Conservation (phyloP, 2,113 vertebrate species). For the Galemys pyrenaicus region DNA sequence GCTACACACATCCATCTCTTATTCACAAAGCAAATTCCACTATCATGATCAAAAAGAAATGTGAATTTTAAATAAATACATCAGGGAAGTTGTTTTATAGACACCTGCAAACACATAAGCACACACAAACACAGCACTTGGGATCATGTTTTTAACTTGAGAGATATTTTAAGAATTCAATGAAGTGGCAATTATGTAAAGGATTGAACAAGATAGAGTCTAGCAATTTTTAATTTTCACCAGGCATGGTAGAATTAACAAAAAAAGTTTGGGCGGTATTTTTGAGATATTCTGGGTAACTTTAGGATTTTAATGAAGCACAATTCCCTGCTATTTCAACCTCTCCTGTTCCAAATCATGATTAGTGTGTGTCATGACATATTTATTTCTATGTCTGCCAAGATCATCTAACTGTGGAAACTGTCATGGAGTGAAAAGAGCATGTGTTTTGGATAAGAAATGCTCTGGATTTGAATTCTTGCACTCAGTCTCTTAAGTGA, state of each 20-base stretch:
- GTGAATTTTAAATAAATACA: neutral
- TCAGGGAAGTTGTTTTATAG: neutral
- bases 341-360: constrained; percentile 1
- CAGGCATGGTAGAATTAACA: neutral
- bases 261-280: neutral
- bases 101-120: neutral
- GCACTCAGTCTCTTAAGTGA: neutral
- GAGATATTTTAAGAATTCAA: constrained; percentile 31
- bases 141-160: neutral
- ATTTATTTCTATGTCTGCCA: constrained; percentile 35
- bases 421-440: neutral
- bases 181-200: constrained; percentile 3
- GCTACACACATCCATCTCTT: neutral
- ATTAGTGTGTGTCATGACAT: constrained; percentile 55
- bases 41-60: neutral
- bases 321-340: constrained; percentile 8
- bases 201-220: neutral
- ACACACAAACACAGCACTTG: neutral
- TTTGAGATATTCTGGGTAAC: neutral
- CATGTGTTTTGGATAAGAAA: constrained; percentile 4
- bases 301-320: constrained; percentile 47
- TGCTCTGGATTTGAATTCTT: constrained; percentile 22
- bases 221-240: constrained; percentile 41
- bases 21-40: neutral
- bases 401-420: constrained; percentile 33